phyloP scores from a whole-genome alignment of 2,888 invertebrate species.

The Conomelus anceps region DNA sequence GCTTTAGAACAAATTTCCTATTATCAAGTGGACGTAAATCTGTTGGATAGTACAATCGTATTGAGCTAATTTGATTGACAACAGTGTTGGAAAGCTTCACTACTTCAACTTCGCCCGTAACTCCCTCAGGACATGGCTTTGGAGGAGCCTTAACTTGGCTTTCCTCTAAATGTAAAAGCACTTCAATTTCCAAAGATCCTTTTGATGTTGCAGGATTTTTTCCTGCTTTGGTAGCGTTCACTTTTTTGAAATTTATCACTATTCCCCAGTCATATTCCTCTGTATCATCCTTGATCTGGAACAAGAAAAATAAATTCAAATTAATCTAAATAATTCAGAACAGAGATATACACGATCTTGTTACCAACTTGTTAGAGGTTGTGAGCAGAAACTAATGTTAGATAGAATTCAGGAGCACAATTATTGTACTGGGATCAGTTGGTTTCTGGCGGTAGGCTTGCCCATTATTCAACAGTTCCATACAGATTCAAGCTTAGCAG shows the following conservation, averaged over 20 bases:
- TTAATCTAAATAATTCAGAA: neutral
- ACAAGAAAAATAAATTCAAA: conserved; percentile 18
- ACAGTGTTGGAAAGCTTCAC: conserved; percentile 78
- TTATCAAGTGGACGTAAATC: conserved; percentile 82
- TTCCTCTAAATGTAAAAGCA: conserved; percentile 72
- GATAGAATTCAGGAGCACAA: no score
- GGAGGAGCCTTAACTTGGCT: conserved; percentile 52
- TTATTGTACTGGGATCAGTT: no score
- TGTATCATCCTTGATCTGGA: conserved; percentile 69
- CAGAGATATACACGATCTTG: neutral
- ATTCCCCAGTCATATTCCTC: conserved; percentile 96
- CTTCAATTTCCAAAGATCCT: conserved; percentile 69
- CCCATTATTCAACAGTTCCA: no score
- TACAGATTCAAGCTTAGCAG: no score
- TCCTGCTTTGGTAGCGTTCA: conserved; percentile 37
- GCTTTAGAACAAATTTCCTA: conserved; percentile 75
- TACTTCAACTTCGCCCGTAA: conserved; percentile 80
- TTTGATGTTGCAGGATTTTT: conserved; percentile 51
- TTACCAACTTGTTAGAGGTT: neutral
- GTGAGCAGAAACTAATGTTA: neutral
- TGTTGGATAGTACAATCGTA: conserved; percentile 83
- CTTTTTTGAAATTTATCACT: conserved; percentile 84
- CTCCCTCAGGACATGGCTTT: conserved; percentile 59
- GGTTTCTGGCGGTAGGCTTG: no score
- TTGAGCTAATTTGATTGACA: conserved; percentile 79